These are phyloP conservation scores for Harpagus bidentatus DNA, from an alignment of 2,113 vertebrate genomes.

Conservation along the genomic window DNA sequence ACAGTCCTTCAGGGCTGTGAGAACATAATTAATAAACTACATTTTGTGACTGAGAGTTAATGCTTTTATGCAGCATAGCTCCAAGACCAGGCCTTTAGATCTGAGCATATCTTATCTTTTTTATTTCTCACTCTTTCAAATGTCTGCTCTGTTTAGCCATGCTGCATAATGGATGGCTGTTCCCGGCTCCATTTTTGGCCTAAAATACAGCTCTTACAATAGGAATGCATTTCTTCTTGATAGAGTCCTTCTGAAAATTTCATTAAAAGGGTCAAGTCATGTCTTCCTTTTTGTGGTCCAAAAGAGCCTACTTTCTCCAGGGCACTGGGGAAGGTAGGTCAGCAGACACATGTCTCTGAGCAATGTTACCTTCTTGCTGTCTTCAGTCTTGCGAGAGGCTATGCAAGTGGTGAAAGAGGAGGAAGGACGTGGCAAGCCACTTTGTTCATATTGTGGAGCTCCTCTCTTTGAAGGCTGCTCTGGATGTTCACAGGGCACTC, in stretches of 20 bases:
- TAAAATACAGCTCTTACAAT: neutral
- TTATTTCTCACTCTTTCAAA: neutral
- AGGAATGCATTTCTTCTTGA: neutral
- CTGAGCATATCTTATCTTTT: neutral
- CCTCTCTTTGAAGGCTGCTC: neutral
- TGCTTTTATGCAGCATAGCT: neutral
- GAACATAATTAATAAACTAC: neutral
- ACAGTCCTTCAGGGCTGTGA: neutral
- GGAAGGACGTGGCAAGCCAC: slow-evolving; percentile 8
- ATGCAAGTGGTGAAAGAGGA: neutral
- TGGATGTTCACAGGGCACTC: neutral
- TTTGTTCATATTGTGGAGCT: neutral
- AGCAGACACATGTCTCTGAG: neutral
- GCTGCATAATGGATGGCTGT: neutral
- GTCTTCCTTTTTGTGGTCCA: neutral
- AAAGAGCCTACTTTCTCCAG: neutral
- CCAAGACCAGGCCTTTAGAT: neutral
- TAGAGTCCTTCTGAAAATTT: neutral
- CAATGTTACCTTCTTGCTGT: neutral
- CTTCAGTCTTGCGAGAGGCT: neutral
- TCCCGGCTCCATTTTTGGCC: neutral
- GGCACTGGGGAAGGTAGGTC: neutral
- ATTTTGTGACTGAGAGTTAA: neutral
- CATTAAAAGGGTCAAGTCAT: neutral
- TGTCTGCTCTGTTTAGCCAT: neutral